A percentile compares a stretch with the other conserved stretches of the same genome.
phyloP scores from a whole-genome alignment of 2,113 vertebrate species.

The Cyanoramphus novaezelandiae region DNA sequence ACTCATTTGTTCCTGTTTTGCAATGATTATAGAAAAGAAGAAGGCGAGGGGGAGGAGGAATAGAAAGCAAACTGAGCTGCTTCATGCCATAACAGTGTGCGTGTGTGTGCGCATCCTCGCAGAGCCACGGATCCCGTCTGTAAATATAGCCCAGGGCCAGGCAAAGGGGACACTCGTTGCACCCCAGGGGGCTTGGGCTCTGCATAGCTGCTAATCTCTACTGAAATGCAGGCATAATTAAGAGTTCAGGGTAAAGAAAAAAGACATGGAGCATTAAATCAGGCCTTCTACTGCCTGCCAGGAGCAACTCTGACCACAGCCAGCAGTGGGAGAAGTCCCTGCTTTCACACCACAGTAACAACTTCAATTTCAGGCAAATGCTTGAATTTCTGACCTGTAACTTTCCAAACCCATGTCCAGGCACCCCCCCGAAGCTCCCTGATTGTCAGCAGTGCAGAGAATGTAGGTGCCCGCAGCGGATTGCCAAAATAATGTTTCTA shows the following conservation, averaged over 20 bases:
- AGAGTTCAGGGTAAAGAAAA: conserved; percentile 24
- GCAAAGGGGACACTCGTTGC: neutral
- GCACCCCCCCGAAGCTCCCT: neutral
- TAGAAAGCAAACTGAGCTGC: neutral
- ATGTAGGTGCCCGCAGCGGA: neutral
- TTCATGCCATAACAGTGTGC: accelerated
- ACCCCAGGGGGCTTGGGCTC: neutral
- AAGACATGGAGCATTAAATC: conserved; percentile 48
- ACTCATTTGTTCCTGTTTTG: conserved; percentile 66
- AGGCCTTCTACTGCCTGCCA: conserved; percentile 6
- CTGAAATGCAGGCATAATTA: conserved; percentile 20
- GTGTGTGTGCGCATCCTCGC: neutral
- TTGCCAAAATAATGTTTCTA: neutral
- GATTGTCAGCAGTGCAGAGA: neutral
- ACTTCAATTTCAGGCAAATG: neutral
- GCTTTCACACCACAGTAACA: neutral
- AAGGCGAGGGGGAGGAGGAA: neutral
- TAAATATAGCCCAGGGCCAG: neutral
- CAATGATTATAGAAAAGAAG: conserved; percentile 46
- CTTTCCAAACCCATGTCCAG: neutral
- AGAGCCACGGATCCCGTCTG: neutral
- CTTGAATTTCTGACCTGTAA: neutral
- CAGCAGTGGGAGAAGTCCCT: neutral
- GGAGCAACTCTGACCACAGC: neutral
- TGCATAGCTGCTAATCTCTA: neutral